Conservation (phyloP, 37 sponge, comb jelly and placozoan genomes). For the Beroe forskalii region DNA sequence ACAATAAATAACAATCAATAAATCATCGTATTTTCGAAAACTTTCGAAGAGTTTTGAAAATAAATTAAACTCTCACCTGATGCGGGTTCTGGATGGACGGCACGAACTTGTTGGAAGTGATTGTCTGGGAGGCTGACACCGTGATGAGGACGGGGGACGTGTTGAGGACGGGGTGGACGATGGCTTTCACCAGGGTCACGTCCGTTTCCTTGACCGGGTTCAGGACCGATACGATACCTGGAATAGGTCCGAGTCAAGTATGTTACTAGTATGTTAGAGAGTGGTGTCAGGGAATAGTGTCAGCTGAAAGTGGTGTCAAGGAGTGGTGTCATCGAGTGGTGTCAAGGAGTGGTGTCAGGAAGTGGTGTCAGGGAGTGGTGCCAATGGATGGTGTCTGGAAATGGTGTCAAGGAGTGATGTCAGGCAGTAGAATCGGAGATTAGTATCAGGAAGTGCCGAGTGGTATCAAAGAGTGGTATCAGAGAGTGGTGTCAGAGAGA, state of each 20-base stretch:
- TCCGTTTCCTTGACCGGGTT: slow-evolving; percentile 1
- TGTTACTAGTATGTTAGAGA: too few species aligned
- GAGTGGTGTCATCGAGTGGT: neutral
- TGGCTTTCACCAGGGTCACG: neutral
- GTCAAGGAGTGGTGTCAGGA: neutral
- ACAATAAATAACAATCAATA: too few species aligned
- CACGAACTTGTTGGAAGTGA: slow-evolving; percentile 51
- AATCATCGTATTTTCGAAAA: too few species aligned
- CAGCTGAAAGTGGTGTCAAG: neutral
- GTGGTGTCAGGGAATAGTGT: neutral
- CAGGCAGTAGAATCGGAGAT: too few species aligned
- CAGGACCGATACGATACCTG: slow-evolving; percentile 35
- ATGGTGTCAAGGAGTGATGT: too few species aligned
- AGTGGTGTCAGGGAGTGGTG: too few species aligned
- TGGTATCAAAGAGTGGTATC: too few species aligned
- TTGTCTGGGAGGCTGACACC: slow-evolving; percentile 17
- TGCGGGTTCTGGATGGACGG: slow-evolving; percentile 50
- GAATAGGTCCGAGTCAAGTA: neutral
- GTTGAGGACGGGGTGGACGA: neutral
- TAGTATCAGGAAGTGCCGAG: too few species aligned
- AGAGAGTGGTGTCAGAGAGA: neutral
- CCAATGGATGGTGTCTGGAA: neutral
- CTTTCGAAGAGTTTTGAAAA: too few species aligned
- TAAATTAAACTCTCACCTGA: too few species aligned
- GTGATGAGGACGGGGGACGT: slow-evolving; percentile 15